Conservation (phyloP, 2,113 vertebrate species). For the Oreochromis spilurus region DNA sequence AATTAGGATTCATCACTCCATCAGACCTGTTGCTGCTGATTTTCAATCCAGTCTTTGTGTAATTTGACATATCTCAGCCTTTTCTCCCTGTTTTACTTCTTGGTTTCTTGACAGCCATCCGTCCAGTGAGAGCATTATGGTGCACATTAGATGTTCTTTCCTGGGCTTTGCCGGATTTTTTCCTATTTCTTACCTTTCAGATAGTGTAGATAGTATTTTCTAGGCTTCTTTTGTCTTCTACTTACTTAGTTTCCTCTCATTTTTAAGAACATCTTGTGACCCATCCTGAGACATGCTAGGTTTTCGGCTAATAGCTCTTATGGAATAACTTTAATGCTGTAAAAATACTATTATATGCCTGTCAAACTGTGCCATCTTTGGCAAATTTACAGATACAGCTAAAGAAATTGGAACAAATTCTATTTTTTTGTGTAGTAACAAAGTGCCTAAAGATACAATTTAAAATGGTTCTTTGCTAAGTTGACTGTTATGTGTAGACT, state of each 20-base stretch:
- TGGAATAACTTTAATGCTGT: background rate
- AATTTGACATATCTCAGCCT: background rate
- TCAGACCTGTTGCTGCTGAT: background rate
- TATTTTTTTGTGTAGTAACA: background rate
- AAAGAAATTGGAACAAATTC: background rate
- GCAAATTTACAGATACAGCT: background rate
- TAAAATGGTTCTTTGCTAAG: background rate
- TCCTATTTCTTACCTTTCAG: background rate
- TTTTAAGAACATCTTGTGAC: background rate
- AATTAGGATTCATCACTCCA: background rate
- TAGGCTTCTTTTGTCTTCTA: background rate
- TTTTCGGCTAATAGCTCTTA: background rate
- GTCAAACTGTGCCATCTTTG: background rate
- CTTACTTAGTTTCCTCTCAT: background rate
- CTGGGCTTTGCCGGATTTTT: background rate
- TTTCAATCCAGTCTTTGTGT: background rate
- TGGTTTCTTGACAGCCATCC: background rate
- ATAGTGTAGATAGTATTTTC: background rate
- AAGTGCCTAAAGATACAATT: too few species aligned
- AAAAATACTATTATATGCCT: background rate
- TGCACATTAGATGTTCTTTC: background rate
- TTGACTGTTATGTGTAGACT: background rate
- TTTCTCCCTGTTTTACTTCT: background rate
- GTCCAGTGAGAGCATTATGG: background rate
- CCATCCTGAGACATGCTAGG: background rate